Base-by-base conservation (phyloP, 2,888 invertebrate species). In the Gortyna flavago region DNA sequence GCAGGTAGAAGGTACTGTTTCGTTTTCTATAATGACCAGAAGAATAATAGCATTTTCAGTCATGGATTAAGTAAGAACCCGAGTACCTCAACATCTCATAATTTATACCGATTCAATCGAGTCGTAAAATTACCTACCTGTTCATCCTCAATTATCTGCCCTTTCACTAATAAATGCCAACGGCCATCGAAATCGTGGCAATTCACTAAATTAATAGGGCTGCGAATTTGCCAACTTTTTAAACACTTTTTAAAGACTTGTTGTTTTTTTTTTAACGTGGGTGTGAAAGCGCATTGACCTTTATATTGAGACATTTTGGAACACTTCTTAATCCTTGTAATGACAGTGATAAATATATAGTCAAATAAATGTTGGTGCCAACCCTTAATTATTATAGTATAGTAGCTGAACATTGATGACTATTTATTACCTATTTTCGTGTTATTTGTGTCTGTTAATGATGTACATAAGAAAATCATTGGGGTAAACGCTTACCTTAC, bases 291-390 rank as follows among this genome's bases (percentile, higher is more conserved):
- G 74, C 85, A 85, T 80, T 88, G 87, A 81, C 88, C 87, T 85
- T 88, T 83, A 79, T 83, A 81, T 44, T 78, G 84, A 85, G 80
- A 80, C 69, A 85, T 87, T 89, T 81, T 75, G 78, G 81, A 86
- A 88, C 80, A 88, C 67, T 77, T 79, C 83, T 86, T 87, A 89
- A 90, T 91, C 87, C 88, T 74, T 78, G 72, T 80, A 88, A 87
- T 79, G 87, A 87, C 87, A 79, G 76, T 86, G 86, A 90, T 86
- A 85, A 86, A 89, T 85, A 81, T 68, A 69, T 83, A 79, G 62
- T 57, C 72, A 74, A 75, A 79, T 78, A n/a, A 38, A 48, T 35
- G 25, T n/a, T 57, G 18, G 32, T 78, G 54, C 48, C 54, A 61
- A 71, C 29, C 48, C 72, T 62, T 38, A 69, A 35, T 54, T 59